A percentile compares a stretch with the other conserved stretches of the same genome.
Conservation (phyloP, 2,113 vertebrate genomes). For the Manacus vitellinus region DNA sequence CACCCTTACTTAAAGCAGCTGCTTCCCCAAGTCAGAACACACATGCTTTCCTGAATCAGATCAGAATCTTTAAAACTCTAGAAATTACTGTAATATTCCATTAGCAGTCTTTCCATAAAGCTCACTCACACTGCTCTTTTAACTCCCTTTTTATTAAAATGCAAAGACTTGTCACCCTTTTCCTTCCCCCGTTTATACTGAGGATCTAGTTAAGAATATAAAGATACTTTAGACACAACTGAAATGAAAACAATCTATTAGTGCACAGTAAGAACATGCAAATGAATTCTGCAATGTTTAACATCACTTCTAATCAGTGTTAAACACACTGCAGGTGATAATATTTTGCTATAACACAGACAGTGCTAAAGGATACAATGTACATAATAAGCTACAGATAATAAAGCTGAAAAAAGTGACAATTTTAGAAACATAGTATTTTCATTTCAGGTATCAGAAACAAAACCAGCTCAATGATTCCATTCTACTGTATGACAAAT, state of each 20-base stretch:
- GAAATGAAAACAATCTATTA: constrained; percentile 63
- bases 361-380: constrained; percentile 79
- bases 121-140: not conserved
- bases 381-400: constrained; percentile 84
- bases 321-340: constrained; percentile 82
- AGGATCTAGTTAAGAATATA: constrained; percentile 51
- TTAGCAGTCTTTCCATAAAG: not conserved
- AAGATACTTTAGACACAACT: constrained; percentile 62
- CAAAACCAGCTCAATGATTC: constrained; percentile 88
- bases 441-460: constrained; percentile 90
- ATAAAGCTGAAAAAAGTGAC: constrained; percentile 85
- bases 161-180: constrained; percentile 48
- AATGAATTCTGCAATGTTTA: constrained; percentile 64
- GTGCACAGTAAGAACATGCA: constrained; percentile 48
- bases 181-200: constrained; percentile 59
- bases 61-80: not conserved
- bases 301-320: constrained; percentile 79
- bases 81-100: not conserved
- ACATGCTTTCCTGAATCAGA: not conserved
- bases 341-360: constrained; percentile 81
- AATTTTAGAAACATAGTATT: constrained; percentile 75
- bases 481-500: constrained; percentile 92
- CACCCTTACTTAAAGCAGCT: not conserved
- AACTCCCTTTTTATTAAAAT: constrained; percentile 6
- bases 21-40: not conserved